Conservation (phyloP, 2,113 vertebrate species). For the Gorsachius goisagi region DNA sequence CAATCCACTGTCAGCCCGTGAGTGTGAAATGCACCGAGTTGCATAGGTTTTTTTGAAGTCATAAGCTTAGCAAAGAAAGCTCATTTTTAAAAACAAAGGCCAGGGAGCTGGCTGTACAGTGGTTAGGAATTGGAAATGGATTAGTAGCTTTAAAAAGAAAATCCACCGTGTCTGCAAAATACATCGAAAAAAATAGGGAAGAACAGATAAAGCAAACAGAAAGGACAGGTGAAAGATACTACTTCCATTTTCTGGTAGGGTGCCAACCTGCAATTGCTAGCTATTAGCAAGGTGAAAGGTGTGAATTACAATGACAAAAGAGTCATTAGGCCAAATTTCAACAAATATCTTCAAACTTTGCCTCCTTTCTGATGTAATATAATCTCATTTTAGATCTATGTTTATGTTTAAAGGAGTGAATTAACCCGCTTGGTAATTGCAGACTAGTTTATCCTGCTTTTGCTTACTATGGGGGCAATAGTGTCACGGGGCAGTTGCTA, state of each 20-base stretch:
- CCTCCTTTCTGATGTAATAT: constrained; percentile 20
- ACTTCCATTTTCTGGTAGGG: neutral
- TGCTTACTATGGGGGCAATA: neutral
- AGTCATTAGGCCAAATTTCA: constrained; percentile 27
- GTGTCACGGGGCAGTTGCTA: neutral
- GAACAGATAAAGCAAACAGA: neutral
- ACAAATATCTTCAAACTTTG: constrained; percentile 35
- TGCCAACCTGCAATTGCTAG: constrained; percentile 4
- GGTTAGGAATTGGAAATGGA: neutral
- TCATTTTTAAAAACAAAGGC: neutral
- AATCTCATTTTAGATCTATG: constrained; percentile 43
- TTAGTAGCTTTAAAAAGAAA: neutral
- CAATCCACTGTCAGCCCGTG: neutral
- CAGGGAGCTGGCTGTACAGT: neutral
- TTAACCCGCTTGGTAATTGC: neutral
- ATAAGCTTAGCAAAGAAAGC: neutral
- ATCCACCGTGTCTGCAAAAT: neutral
- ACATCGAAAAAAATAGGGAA: neutral
- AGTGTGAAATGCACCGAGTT: neutral
- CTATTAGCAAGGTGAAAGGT: constrained; percentile 20
- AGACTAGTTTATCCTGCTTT: constrained; percentile 32
- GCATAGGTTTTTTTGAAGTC: neutral
- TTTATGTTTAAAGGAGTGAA: constrained; percentile 14
- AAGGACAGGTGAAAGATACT: neutral
- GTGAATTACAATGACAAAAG: constrained; percentile 29